Evolutionary conservation across 2,888 invertebrate genomes (phyloP), one percentile per base, ranked within the genome.

Genomic region (Pediacus dermestoides): DNA sequence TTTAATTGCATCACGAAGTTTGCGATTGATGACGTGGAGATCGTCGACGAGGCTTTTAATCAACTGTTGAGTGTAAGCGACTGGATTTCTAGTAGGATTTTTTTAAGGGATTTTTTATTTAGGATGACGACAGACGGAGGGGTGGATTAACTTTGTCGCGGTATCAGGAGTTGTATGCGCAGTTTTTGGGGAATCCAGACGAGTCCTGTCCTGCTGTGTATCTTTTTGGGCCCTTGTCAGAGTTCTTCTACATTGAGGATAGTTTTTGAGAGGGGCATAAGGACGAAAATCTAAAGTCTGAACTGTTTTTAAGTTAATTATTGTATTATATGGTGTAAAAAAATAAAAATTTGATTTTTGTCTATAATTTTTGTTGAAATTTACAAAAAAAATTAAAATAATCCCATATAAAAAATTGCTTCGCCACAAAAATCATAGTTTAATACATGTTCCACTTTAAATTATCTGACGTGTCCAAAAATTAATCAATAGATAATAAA

Each of bases 151-250:
- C 83, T 2, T 64, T 88, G 41, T 77, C 83, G 3, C 77, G 88
- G 62, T 89, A 88, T 63, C 85, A 88, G 65, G 88, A 88, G 64
- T 73, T 88, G 2, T 89, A 88, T 64, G 86, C 87, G 1, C 81
- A 85, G 66, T 88, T 85, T 71, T 74, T 88, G 43, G 86, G 88
- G 13, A 85, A 88, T 66, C 79, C 80, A 21, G 80, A 77, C 50
- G 85, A 86, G 39, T 76, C 80, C 53, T 28, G 28, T 13, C 75
- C 80, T 42, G 86, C 86, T 22, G 81, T 82, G 34, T 81, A 85
- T 58, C 74, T 89, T 9, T 89, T 89, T 65, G 88, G 88, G 27
- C 88, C 88, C 22, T 70, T 89, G 55, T 76, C 71, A 32, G 75
- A 73, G 50, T 65, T 74, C 39, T 71, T 68, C 31, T 55, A 51